These are phyloP conservation scores for Pitangus sulphuratus DNA, from an alignment of 2,797 vertebrate genomes.

Conservation along the genomic window DNA sequence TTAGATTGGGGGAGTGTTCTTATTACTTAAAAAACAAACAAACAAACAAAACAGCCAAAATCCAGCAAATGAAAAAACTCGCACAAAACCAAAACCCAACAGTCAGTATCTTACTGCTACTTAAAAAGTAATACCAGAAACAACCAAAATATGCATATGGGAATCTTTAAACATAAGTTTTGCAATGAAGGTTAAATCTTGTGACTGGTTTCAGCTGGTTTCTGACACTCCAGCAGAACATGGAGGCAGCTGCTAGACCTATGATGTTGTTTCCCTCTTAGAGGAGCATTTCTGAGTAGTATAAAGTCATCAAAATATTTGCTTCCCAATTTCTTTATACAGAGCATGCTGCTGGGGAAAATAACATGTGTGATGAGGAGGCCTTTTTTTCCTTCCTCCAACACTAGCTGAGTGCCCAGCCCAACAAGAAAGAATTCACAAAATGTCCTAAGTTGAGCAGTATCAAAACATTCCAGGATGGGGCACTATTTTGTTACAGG, in stretches of 20 bases:
- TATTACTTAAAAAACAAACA: not conserved
- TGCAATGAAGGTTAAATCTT: not conserved
- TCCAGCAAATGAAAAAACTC: not conserved
- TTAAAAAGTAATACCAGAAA: not conserved
- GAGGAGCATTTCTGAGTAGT: not conserved
- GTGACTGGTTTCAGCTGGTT: not conserved
- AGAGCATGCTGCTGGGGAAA: not conserved
- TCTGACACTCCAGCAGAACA: not conserved
- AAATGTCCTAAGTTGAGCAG: not conserved
- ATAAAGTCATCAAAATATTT: not conserved
- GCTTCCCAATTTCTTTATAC: not conserved
- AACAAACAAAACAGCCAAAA: not conserved
- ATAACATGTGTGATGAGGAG: not conserved
- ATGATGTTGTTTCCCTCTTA: not conserved
- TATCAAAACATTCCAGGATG: not conserved
- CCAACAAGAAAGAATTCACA: not conserved
- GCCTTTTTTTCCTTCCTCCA: not conserved
- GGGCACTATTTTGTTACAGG: not conserved
- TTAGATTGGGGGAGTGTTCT: not conserved
- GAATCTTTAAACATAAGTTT: not conserved
- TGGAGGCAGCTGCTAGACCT: not conserved
- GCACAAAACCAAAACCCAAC: not conserved
- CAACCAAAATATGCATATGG: not conserved
- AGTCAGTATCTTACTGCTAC: not conserved
- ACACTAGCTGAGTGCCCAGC: not conserved